Base-by-base conservation (phyloP, 2,888 invertebrate species). In the Philhelius pedissequus region DNA sequence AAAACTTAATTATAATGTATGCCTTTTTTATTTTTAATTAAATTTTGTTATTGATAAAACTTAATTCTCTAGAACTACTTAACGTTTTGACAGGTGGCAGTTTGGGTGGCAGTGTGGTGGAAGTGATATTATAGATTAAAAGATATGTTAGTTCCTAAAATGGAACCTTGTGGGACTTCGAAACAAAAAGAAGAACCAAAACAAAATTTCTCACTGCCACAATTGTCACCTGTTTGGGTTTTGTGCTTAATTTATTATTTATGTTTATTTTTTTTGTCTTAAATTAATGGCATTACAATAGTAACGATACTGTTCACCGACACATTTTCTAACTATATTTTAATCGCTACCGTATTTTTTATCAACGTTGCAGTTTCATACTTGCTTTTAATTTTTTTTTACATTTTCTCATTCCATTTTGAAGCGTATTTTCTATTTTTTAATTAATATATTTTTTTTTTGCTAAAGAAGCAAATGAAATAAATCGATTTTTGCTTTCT, bases 21-120 rank as follows among this genome's bases (percentile, higher is more conserved):
- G 70, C 40, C 32, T 70, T 32, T 62, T 20, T 62, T 62, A 30
- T 38, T 60, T 69, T 60, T n/a, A 15, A 38, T n/a, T 32, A 25
- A 18, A 52, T 69, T 52, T 30, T 50, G 56, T 40, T 32, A 50
- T 32, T 48, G 43, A 71, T 78, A 50, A 74, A 74, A 83, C 50
- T 74, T 70, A 79, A 74, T 66, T 74, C n/a, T 83, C 83, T 83
- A 83, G 43, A 83, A 83, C 83, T 83, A 83, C 79, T 83, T 79
- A 83, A 83, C 83, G 83, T 70, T 60, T 83, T 56, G 58, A 79
- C 83, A 83, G 78, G 83, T 79, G 83, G 64, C 79, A 66, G 27
- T 58, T 75, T 5, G 35, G 70, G 83, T 74, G 83, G 74, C 83
- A 83, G 56, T 78, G 54, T 62, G 62, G 56, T 74, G 70, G 70